Evolutionary conservation across 2,797 vertebrate species (phyloP).

Genomic region (Liasis olivaceus): DNA sequence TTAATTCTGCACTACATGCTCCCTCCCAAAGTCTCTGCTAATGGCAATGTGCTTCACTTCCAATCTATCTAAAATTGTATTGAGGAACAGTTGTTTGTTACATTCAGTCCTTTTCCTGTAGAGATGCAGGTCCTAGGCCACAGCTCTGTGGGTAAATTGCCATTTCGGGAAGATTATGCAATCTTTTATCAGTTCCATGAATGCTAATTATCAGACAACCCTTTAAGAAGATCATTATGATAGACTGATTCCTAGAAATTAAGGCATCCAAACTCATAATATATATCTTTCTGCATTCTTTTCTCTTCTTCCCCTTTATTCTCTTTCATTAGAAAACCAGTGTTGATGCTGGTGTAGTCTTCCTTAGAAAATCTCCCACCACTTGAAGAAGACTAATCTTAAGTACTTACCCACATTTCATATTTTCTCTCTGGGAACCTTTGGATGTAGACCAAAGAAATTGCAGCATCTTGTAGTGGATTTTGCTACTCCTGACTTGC

Average conservation of each 20-base stretch:
- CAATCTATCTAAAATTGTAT: not conserved
- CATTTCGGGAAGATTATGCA: not conserved
- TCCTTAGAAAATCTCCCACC: not conserved
- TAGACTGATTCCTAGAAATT: not conserved
- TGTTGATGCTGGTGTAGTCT: not conserved
- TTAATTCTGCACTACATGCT: not conserved
- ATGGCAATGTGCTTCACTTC: not conserved
- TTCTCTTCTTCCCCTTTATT: not conserved
- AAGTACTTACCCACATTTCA: not conserved
- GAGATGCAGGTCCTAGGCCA: not conserved
- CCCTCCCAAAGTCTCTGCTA: not conserved
- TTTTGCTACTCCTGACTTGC: not conserved
- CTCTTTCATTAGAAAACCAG: not conserved
- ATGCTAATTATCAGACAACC: not conserved
- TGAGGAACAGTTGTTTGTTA: not conserved
- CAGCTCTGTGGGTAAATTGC: not conserved
- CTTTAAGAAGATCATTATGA: not conserved
- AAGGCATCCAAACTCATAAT: not conserved
- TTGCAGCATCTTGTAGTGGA: not conserved
- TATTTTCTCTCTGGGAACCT: not conserved
- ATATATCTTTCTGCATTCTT: not conserved
- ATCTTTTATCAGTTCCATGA: slow-evolving; percentile 1
- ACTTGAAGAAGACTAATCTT: not conserved
- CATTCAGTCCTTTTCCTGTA: too few relatives aligned
- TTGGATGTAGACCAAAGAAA: not conserved